phyloP scores from a whole-genome alignment of 2,113 vertebrate genomes.

The Gadus macrocephalus region DNA sequence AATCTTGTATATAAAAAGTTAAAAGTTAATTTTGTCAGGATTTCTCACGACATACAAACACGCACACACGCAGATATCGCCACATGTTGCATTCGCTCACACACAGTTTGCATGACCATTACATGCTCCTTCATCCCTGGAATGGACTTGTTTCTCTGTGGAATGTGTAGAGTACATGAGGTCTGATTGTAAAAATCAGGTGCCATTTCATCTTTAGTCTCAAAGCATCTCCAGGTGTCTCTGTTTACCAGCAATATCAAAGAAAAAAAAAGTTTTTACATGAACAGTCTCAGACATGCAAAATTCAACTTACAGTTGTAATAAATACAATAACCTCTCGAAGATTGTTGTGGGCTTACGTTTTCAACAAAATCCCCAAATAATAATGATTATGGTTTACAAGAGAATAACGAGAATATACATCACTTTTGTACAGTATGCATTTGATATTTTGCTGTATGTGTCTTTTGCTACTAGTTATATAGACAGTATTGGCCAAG shows the following conservation, averaged over 20 bases:
- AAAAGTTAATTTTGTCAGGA: conserved; percentile 11
- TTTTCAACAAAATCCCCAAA: conserved; percentile 8
- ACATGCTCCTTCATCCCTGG: conserved; percentile 17
- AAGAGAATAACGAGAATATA: background rate
- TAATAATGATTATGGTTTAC: background rate
- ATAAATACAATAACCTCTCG: conserved; percentile 36
- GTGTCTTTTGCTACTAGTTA: conserved; percentile 27
- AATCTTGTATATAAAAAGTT: conserved; percentile 36
- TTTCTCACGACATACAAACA: conserved; percentile 13
- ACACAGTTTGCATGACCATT: conserved; percentile 23
- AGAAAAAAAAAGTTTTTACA: conserved; percentile 22
- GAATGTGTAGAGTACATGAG: conserved; percentile 60
- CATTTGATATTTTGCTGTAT: conserved; percentile 12
- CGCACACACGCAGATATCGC: conserved; percentile 3
- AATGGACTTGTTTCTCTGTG: conserved; percentile 36
- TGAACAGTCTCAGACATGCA: conserved; percentile 55
- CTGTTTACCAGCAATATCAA: conserved; percentile 18
- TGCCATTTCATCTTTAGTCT: background rate
- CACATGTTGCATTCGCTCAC: conserved; percentile 30
- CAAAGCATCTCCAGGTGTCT: conserved; percentile 1
- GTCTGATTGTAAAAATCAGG: conserved; percentile 21
- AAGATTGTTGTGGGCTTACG: background rate
- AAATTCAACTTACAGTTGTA: conserved; percentile 48
- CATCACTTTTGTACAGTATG: conserved; percentile 30
- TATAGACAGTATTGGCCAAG: conserved; percentile 61